Conservation (phyloP, 2,113 vertebrate genomes). For the Vulpes lagopus region DNA sequence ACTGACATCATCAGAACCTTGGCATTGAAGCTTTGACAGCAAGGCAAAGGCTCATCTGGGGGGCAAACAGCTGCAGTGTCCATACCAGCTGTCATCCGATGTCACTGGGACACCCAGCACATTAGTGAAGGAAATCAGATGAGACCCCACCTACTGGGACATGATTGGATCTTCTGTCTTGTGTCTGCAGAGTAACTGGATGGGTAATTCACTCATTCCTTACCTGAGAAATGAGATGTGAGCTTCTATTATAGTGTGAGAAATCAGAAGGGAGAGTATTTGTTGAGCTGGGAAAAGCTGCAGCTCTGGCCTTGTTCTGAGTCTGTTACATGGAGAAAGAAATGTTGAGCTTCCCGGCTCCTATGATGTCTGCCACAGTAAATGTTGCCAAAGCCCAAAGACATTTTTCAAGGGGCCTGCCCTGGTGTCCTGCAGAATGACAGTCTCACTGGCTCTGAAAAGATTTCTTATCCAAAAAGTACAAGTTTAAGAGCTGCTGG, state of each 20-base stretch:
- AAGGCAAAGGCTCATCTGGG: not conserved
- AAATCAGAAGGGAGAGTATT: not conserved
- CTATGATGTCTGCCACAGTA: not conserved
- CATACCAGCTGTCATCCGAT: not conserved
- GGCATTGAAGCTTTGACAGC: not conserved
- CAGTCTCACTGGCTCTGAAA: not conserved
- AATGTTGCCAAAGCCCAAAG: not conserved
- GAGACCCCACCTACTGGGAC: not conserved
- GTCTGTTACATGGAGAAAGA: not conserved
- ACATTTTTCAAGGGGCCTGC: not conserved
- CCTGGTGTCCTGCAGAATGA: not conserved
- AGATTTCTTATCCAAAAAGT: constrained; percentile 33
- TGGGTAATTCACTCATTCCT: not conserved
- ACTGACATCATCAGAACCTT: not conserved
- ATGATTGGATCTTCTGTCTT: not conserved
- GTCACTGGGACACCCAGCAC: not conserved
- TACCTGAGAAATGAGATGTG: not conserved
- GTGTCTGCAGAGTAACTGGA: not conserved
- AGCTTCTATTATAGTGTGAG: not conserved
- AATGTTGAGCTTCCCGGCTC: not conserved
- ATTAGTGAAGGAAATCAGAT: not conserved
- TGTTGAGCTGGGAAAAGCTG: not conserved
- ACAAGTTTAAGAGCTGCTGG: not conserved
- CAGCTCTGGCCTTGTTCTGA: not conserved
- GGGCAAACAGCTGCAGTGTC: not conserved